Conservation (phyloP, 2,888 invertebrate genomes). For the Isotomurus palustris region DNA sequence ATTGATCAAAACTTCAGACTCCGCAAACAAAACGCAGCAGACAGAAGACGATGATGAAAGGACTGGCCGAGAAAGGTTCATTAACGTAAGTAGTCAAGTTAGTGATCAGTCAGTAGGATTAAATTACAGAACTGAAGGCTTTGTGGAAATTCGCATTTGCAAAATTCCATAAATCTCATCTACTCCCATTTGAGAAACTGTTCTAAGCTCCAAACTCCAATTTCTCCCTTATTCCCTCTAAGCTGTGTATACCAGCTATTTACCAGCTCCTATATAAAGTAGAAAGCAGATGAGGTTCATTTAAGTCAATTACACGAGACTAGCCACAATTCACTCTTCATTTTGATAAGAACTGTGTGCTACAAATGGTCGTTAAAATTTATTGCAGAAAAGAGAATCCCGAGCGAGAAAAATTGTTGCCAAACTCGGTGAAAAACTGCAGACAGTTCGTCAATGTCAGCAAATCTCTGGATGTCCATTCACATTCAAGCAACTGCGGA, state of each 20-base stretch:
- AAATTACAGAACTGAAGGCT: not conserved
- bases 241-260: not conserved
- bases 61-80: not conserved
- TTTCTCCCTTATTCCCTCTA: too few species aligned
- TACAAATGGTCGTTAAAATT: too few species aligned
- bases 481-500: constrained; percentile 31
- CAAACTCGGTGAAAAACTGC: constrained; percentile 30
- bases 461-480: constrained; percentile 32
- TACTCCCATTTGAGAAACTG: too few species aligned
- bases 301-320: not conserved
- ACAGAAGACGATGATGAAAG: constrained; percentile 14
- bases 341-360: too few species aligned
- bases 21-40: not conserved
- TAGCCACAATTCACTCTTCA: too few species aligned
- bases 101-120: not conserved
- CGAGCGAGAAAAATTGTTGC: constrained; percentile 31
- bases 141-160: not conserved
- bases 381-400: constrained; percentile 15
- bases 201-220: too few species aligned
- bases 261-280: too few species aligned
- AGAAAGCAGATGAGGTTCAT: too few species aligned
- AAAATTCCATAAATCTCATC: too few species aligned
- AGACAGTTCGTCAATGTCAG: constrained; percentile 36
- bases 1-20: constrained; percentile 14
- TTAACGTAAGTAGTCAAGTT: not conserved